Evolutionary conservation across 2,797 vertebrate species (phyloP).

Genomic region (Masticophis lateralis): DNA sequence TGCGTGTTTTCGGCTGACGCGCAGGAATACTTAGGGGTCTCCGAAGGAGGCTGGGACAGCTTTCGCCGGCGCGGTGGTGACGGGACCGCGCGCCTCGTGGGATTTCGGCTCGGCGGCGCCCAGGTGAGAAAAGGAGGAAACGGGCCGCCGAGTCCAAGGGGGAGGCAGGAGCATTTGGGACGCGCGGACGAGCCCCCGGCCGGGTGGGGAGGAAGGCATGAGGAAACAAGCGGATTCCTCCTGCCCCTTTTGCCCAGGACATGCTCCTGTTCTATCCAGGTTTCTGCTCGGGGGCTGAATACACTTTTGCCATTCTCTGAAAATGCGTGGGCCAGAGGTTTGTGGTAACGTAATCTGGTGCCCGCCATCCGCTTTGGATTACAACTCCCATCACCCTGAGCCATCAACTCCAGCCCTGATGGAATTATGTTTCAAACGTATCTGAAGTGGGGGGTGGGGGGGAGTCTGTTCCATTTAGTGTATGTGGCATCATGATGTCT

Average conservation of each 20-base stretch:
- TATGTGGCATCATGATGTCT: background rate
- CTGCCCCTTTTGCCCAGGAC: background rate
- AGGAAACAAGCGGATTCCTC: background rate
- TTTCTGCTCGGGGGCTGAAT: background rate
- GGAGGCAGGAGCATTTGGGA: background rate
- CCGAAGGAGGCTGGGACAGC: background rate
- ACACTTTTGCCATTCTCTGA: background rate
- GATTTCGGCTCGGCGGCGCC: background rate
- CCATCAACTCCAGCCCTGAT: background rate
- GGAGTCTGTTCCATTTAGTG: background rate
- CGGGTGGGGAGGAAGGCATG: background rate
- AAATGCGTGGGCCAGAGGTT: background rate
- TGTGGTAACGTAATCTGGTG: background rate
- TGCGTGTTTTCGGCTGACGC: background rate
- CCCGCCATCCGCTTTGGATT: background rate
- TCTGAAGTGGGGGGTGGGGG: background rate
- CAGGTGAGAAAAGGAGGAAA: constrained; percentile 9
- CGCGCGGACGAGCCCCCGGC: background rate
- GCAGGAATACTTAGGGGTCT: background rate
- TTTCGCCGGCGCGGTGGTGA: background rate
- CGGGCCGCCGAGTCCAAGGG: background rate
- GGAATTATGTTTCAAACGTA: background rate
- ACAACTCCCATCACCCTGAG: background rate
- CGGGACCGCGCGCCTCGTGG: background rate
- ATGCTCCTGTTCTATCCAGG: background rate